Conservation (phyloP, 2,888 invertebrate species). For the Calameuta filiformis region DNA sequence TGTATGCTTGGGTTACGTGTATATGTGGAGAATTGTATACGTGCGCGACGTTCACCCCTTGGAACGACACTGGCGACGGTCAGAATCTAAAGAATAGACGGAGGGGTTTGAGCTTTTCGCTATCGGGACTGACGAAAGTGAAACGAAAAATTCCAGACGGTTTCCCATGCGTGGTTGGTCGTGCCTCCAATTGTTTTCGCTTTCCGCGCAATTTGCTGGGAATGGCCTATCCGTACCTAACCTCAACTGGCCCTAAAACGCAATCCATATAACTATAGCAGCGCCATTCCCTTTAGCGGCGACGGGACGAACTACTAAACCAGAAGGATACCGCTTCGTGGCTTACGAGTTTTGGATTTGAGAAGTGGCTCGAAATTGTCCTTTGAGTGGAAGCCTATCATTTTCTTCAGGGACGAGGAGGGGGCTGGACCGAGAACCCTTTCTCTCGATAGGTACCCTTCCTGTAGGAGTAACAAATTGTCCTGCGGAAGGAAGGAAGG, state of each 20-base stretch:
- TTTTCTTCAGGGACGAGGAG: background rate
- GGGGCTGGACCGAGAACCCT: background rate
- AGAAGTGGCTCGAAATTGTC: background rate
- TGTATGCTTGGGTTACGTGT: background rate
- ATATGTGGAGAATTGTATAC: background rate
- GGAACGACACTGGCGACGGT: background rate
- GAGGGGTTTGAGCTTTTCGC: background rate
- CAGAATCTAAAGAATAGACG: background rate
- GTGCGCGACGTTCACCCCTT: background rate
- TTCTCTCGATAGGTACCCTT: background rate
- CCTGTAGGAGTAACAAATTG: background rate
- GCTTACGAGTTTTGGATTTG: background rate
- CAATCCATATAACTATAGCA: background rate
- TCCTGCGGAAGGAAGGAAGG: background rate
- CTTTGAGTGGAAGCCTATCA: background rate
- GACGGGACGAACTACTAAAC: background rate
- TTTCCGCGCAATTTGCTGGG: constrained; percentile 1
- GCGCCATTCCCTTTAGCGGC: background rate
- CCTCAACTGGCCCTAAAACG: background rate
- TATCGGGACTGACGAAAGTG: background rate
- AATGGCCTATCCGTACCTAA: background rate
- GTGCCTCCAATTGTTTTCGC: constrained; percentile 7
- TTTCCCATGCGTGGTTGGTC: background rate
- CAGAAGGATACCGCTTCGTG: background rate
- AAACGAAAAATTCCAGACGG: constrained; percentile 3